Conservation (phyloP, 2,888 invertebrate species). For the Acronicta psi region DNA sequence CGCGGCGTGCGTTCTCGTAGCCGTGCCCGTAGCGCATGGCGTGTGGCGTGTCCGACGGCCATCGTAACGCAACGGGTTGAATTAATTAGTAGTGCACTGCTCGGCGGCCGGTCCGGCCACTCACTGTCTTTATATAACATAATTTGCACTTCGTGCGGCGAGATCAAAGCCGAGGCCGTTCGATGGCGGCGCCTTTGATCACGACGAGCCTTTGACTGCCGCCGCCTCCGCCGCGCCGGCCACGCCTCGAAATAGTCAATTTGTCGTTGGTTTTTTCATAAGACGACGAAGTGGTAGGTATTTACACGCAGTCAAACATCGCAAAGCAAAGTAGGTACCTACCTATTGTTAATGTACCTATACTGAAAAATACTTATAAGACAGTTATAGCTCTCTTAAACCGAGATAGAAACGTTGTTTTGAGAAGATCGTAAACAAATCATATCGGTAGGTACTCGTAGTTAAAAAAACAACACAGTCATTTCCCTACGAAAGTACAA, state of each 20-base stretch:
- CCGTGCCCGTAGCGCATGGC: slow-evolving; percentile 43
- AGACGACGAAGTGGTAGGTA: slow-evolving; percentile 47
- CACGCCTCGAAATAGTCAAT: slow-evolving; percentile 87
- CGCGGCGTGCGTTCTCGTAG: slow-evolving; percentile 27
- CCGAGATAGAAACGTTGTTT: no score
- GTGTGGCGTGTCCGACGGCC: slow-evolving; percentile 53
- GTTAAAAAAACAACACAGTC: no score
- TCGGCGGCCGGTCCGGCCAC: slow-evolving; percentile 81
- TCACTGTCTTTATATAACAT: slow-evolving; percentile 89
- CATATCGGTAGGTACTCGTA: no score
- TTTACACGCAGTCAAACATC: slow-evolving; percentile 46
- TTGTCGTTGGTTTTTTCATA: slow-evolving; percentile 81
- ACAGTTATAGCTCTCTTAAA: no score
- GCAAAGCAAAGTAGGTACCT: no score
- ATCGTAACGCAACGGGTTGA: slow-evolving; percentile 73
- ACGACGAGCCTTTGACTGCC: slow-evolving; percentile 83
- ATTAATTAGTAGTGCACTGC: slow-evolving; percentile 85
- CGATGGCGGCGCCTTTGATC: slow-evolving; percentile 88
- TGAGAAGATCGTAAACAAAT: no score
- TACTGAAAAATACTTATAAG: neutral
- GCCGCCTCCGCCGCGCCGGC: slow-evolving; percentile 83
- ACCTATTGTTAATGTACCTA: slow-evolving; percentile 13
- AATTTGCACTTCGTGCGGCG: slow-evolving; percentile 89
- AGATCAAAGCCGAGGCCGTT: slow-evolving; percentile 86
- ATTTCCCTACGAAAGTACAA: no score